A percentile compares a stretch with the other conserved stretches of the same genome.
These are phyloP conservation scores for Sminthurides aquaticus DNA, from an alignment of 2,888 invertebrate species.

Conservation along the genomic window DNA sequence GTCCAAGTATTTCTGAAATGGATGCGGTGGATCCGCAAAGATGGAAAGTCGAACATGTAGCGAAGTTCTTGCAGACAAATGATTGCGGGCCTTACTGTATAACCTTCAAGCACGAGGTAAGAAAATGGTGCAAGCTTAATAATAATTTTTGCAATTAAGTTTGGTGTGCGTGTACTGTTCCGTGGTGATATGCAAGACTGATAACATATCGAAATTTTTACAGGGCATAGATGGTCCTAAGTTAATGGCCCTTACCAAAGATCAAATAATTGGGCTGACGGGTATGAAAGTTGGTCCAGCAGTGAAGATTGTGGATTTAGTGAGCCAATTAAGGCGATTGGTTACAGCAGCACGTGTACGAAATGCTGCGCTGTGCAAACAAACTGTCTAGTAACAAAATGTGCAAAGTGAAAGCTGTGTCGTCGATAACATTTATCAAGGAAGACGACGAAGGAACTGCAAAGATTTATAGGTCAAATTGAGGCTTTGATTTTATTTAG, in stretches of 20 bases:
- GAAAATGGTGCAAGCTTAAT: constrained; percentile 26
- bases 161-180: not conserved
- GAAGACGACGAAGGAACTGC: not conserved
- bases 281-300: constrained; percentile 93
- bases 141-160: not conserved
- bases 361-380: constrained; percentile 29
- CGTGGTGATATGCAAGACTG: not conserved
- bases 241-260: constrained; percentile 73
- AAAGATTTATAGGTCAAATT: not conserved
- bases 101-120: constrained; percentile 54
- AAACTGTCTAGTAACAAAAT: too few relatives aligned
- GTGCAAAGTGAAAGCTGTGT: not conserved
- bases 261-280: constrained; percentile 78
- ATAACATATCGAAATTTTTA: too few relatives aligned
- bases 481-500: not conserved
- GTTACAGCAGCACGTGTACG: constrained; percentile 54
- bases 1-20: constrained; percentile 20
- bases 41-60: constrained; percentile 76
- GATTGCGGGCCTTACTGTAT: constrained; percentile 62
- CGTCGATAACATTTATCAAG: not conserved
- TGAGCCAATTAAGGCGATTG: constrained; percentile 82
- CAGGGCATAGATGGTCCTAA: constrained; percentile 73
- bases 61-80: constrained; percentile 80
- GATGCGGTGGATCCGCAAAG: constrained; percentile 18
- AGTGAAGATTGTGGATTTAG: constrained; percentile 83